These are phyloP conservation scores for Synchiropus splendidus DNA, from an alignment of 2,113 vertebrate species.

Conservation along the genomic window DNA sequence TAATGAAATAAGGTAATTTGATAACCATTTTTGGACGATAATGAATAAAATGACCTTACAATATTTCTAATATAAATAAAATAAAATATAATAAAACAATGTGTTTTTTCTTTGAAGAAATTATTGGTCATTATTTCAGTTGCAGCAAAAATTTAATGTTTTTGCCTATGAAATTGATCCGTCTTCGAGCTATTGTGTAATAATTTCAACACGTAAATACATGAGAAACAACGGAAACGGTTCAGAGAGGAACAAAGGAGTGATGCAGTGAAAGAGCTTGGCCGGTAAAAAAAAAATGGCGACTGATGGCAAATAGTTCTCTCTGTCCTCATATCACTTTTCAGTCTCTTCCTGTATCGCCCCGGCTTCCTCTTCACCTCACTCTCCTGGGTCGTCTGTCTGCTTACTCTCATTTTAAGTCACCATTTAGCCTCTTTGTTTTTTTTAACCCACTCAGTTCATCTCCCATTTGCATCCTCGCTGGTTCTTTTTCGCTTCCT, in stretches of 20 bases:
- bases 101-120: too few species aligned
- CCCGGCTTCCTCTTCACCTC: conserved; percentile 22
- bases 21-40: too few species aligned
- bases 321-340: conserved; percentile 48
- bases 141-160: too few species aligned
- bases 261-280: conserved; percentile 17
- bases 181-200: too few species aligned
- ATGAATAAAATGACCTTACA: too few species aligned
- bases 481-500: conserved; percentile 2
- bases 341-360: conserved; percentile 1
- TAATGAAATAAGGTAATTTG: too few species aligned
- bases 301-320: conserved; percentile 22
- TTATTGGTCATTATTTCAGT: too few species aligned
- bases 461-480: conserved; percentile 21
- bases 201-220: background rate
- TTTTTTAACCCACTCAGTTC: background rate
- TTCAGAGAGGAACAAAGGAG: conserved; percentile 14
- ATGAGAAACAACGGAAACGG: background rate
- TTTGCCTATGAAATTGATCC: too few species aligned
- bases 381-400: background rate
- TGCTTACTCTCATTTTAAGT: conserved; percentile 3
- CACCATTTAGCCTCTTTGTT: conserved; percentile 9
- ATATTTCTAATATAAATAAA: too few species aligned
- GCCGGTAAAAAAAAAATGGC: conserved; percentile 36
- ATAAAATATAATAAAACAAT: too few species aligned